Conservation (phyloP, 2,113 vertebrate genomes). For the Oryctolagus cuniculus region mOryCun1.1 NC_091451.1:25542501-25543000, state of each 20-base stretch:
- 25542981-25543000: neutral
- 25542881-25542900: neutral
- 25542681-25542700: neutral
- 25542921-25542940: neutral
- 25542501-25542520: too few species aligned
- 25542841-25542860: neutral
- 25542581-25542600: too few species aligned
- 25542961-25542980: constrained; percentile 14
- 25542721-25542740: neutral
- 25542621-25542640: too few species aligned
- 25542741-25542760: neutral
- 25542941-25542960: constrained; percentile 19
- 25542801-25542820: neutral
- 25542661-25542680: neutral
- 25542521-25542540: too few species aligned
- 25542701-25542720: neutral
- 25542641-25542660: neutral
- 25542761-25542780: neutral
- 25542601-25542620: too few species aligned
- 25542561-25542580: too few species aligned
- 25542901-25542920: neutral
- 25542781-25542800: neutral
- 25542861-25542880: neutral
- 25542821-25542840: neutral
- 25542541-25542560: too few species aligned